These are phyloP conservation scores for Brachypodius melanocephalos DNA, from an alignment of 2,113 vertebrate species.

Conservation along the genomic window DNA sequence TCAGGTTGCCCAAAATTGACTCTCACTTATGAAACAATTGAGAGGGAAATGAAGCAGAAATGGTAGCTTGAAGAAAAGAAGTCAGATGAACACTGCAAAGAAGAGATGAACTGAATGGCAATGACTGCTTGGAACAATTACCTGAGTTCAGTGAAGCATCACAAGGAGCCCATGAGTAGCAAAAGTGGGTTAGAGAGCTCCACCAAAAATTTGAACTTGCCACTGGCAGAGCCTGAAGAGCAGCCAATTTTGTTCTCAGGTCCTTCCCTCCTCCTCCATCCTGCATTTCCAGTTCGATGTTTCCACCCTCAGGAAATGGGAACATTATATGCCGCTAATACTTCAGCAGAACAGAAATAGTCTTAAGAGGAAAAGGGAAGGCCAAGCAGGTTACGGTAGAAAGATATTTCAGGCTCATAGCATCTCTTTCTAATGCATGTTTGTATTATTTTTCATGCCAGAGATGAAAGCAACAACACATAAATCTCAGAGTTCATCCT, in stretches of 20 bases:
- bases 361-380: slow-evolving; percentile 11
- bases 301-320: slow-evolving; percentile 27
- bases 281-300: slow-evolving; percentile 21
- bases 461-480: slow-evolving; percentile 5
- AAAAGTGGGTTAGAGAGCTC: background rate
- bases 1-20: background rate
- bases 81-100: background rate
- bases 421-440: background rate
- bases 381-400: background rate
- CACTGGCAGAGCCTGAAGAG: slow-evolving; percentile 18
- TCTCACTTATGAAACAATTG: background rate
- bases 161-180: background rate
- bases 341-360: slow-evolving; percentile 13
- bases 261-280: slow-evolving; percentile 24
- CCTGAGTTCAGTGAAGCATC: background rate
- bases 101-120: background rate
- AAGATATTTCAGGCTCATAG: slow-evolving; percentile 25
- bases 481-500: slow-evolving; percentile 22
- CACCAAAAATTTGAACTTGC: slow-evolving; percentile 20
- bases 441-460: slow-evolving; percentile 7
- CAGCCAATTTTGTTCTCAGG: background rate
- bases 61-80: background rate
- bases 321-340: slow-evolving; percentile 10
- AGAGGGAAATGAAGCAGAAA: background rate
- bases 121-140: background rate